Evolutionary conservation across 2,797 vertebrate genomes (phyloP).

Genomic region (Falco columbarius): DNA sequence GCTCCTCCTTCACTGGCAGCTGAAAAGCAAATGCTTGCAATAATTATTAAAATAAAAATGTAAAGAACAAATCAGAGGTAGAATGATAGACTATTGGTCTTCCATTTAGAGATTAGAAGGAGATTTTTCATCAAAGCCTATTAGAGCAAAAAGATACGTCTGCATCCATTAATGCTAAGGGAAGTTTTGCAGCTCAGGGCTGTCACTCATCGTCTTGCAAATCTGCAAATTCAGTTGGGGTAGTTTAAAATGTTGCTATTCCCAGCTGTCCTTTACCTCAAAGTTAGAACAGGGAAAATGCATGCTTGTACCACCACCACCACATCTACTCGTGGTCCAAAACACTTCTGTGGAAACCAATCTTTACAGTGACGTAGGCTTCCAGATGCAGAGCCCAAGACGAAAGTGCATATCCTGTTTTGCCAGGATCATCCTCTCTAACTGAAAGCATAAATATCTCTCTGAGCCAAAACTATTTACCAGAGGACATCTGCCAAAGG

Average conservation of each 20-base stretch:
- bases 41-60: not conserved
- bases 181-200: not conserved
- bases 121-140: not conserved
- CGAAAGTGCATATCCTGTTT: not conserved
- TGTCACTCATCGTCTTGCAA: not conserved
- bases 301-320: not conserved
- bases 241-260: not conserved
- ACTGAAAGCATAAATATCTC: not conserved
- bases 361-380: not conserved
- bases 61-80: not conserved
- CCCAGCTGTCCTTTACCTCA: not conserved
- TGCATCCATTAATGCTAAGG: not conserved
- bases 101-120: not conserved
- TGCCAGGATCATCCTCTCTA: not conserved
- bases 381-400: not conserved
- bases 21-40: constrained; percentile 71
- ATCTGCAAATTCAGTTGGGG: not conserved
- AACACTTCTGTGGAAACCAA: not conserved
- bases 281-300: not conserved
- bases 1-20: constrained; percentile 99
- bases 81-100: not conserved
- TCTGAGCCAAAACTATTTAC: not conserved
- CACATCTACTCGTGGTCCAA: not conserved
- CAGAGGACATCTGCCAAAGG: not conserved
- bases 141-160: not conserved